phyloP scores from a whole-genome alignment of 2,888 invertebrate genomes.

The Andrena haemorrhoa region DNA sequence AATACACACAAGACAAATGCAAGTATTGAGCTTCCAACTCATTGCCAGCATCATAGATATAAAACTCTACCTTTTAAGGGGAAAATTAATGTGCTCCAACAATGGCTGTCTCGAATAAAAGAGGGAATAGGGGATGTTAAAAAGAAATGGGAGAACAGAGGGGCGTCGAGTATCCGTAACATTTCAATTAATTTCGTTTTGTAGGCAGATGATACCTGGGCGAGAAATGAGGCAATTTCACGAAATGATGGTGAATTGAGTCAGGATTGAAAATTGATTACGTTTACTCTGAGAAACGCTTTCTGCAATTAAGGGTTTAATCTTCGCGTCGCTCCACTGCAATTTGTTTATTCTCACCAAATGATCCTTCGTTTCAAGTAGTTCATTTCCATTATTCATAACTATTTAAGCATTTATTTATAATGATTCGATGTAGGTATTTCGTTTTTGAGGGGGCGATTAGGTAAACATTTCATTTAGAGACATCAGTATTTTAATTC shows the following conservation, averaged over 20 bases:
- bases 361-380: background rate
- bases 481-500: too few relatives aligned
- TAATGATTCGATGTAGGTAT: too few relatives aligned
- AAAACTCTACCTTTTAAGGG: too few relatives aligned
- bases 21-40: too few relatives aligned
- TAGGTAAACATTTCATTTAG: too few relatives aligned
- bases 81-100: too few relatives aligned
- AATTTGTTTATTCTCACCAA: background rate
- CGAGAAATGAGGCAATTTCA: constrained; percentile 30
- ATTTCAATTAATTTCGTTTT: constrained; percentile 39
- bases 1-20: too few relatives aligned
- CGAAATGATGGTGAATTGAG: constrained; percentile 24
- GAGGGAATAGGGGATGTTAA: background rate
- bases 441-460: too few relatives aligned
- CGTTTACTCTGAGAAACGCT: constrained; percentile 8
- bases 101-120: too few relatives aligned
- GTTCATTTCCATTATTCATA: background rate
- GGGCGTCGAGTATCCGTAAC: constrained; percentile 19
- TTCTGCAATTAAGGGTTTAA: background rate
- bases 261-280: constrained; percentile 7
- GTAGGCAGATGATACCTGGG: constrained; percentile 23
- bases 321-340: background rate
- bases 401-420: too few relatives aligned
- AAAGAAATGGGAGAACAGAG: background rate
- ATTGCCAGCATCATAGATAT: too few relatives aligned